Percentiles rank a stretch among this genome's conserved stretches.
Conservation (phyloP, 2,797 vertebrate species). For the Microctenopoma stevenorrisi region DNA sequence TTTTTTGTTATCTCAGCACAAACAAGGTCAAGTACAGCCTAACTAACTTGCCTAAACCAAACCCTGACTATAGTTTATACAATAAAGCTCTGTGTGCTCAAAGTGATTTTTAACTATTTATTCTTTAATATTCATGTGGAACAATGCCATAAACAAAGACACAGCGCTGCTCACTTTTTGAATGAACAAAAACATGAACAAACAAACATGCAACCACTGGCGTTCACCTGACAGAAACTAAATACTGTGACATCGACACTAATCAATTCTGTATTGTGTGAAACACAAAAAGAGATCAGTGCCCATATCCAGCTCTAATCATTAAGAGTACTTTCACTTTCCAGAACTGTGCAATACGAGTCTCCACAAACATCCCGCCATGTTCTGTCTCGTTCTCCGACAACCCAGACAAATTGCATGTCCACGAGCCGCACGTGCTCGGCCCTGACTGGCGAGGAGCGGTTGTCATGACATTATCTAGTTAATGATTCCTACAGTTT, state of each 20-base stretch:
- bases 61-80: no score
- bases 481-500: constrained; percentile 65
- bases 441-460: constrained; percentile 35
- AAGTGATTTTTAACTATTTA: no score
- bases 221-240: no score
- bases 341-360: constrained; percentile 8
- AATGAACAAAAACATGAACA: no score
- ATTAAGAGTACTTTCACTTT: neutral
- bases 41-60: no score
- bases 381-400: constrained; percentile 24
- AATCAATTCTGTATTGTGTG: neutral
- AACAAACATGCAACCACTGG: no score
- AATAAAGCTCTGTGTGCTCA: no score
- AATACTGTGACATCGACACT: neutral
- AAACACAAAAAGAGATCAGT: neutral
- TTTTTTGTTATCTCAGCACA: no score
- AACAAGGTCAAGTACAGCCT: no score
- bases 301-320: neutral
- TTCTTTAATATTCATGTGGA: no score
- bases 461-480: constrained; percentile 71
- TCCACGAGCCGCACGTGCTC: constrained; percentile 43
- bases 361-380: constrained; percentile 4
- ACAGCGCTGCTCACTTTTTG: no score
- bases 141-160: no score
- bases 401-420: constrained; percentile 59